A percentile compares a stretch with the other conserved stretches of the same genome.
phyloP scores from a whole-genome alignment of 2,113 vertebrate genomes.

The Hippocampus abdominalis region DNA sequence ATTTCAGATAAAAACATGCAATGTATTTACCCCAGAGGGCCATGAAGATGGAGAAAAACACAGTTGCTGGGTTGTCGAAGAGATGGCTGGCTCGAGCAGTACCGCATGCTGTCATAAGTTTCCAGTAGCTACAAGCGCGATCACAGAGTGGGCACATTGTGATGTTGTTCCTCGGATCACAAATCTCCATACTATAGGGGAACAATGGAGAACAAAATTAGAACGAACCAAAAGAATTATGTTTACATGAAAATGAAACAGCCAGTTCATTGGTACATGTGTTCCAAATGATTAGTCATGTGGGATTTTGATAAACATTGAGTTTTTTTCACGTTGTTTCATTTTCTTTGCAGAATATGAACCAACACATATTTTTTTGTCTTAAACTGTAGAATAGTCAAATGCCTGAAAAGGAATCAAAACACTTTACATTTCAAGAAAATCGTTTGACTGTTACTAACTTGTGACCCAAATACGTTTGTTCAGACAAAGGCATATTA shows the following conservation, averaged over 20 bases:
- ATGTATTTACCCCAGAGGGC: slow-evolving; percentile 88
- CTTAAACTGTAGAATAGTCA: not conserved
- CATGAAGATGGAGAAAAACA: slow-evolving; percentile 98
- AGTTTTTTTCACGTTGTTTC: not conserved
- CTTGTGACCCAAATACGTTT: no score
- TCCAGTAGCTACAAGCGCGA: slow-evolving; percentile 93
- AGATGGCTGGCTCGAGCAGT: slow-evolving; percentile 94
- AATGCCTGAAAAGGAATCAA: not conserved
- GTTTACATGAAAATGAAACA: not conserved
- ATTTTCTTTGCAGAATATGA: not conserved
- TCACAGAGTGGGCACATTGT: slow-evolving; percentile 98
- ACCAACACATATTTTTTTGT: not conserved
- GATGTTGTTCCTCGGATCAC: slow-evolving; percentile 88
- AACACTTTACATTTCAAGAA: not conserved
- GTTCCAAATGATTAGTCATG: not conserved
- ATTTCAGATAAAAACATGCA: not conserved
- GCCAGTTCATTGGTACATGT: not conserved
- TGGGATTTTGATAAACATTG: not conserved
- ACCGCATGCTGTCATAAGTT: slow-evolving; percentile 86
- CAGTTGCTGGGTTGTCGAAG: slow-evolving; percentile 95
- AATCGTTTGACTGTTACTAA: not conserved
- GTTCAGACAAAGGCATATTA: no score
- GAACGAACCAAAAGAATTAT: slow-evolving; percentile 3
- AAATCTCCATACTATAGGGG: slow-evolving; percentile 89
- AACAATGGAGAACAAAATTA: not conserved